phyloP scores from a whole-genome alignment of 1,140 invertebrate species.

The Radopholus similis region DNA sequence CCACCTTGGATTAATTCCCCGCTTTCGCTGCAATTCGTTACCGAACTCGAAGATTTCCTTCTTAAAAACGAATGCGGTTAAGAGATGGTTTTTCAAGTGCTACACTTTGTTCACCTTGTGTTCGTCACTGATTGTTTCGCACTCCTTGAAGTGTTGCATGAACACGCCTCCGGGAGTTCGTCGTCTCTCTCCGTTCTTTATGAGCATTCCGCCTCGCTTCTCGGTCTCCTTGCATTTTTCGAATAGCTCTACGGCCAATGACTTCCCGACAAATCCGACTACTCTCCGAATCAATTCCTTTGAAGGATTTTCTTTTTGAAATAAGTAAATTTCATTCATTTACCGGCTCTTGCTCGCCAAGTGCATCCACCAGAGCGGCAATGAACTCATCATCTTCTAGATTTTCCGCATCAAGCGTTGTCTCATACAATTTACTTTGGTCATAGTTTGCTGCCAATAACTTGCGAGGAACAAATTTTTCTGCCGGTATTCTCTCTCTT shows the following conservation, averaged over 20 bases:
- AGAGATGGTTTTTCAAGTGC: background rate
- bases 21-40: background rate
- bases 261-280: constrained; percentile 16
- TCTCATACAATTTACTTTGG: constrained; percentile 8
- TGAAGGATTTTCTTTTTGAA: constrained; percentile 15
- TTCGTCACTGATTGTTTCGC: constrained; percentile 10
- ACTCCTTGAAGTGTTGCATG: constrained; percentile 26
- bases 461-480: constrained; percentile 10
- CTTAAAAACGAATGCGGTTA: background rate
- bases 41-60: constrained; percentile 5
- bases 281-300: constrained; percentile 30
- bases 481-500: background rate
- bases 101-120: background rate
- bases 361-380: constrained; percentile 14
- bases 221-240: constrained; percentile 26
- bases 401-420: constrained; percentile 1
- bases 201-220: constrained; percentile 40
- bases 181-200: constrained; percentile 17
- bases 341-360: constrained; percentile 29
- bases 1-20: background rate
- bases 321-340: background rate
- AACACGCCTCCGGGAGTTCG: constrained; percentile 37
- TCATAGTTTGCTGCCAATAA: constrained; percentile 15
- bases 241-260: constrained; percentile 16
- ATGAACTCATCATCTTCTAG: constrained; percentile 15